Evolutionary conservation across 1,140 invertebrate genomes (phyloP).

Genomic region (Drosophila bocqueti): DNA sequence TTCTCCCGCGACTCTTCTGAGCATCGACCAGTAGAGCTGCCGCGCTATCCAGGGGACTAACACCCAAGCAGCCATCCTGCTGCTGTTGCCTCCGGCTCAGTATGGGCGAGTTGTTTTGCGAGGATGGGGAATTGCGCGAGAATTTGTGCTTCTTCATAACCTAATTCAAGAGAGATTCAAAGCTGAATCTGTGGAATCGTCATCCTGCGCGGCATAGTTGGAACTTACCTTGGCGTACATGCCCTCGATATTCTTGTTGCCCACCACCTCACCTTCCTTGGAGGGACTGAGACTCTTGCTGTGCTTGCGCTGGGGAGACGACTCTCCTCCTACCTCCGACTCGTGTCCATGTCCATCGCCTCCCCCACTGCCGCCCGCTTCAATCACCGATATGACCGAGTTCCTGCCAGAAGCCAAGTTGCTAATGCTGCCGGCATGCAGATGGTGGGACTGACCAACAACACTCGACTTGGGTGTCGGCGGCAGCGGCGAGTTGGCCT

Average conservation of each 20-base stretch:
- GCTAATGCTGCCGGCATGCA: conserved; percentile 71
- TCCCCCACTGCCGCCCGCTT: conserved; percentile 46
- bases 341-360: conserved; percentile 76
- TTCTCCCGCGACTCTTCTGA: conserved; percentile 69
- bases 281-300: conserved; percentile 86
- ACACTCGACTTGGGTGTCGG: conserved; percentile 88
- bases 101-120: conserved; percentile 78
- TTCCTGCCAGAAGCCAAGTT: conserved; percentile 84
- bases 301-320: conserved; percentile 82
- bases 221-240: conserved; percentile 93
- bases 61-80: conserved; percentile 54
- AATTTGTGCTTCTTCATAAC: conserved; percentile 85
- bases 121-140: conserved; percentile 65
- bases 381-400: conserved; percentile 84
- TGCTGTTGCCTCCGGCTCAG: conserved; percentile 82
- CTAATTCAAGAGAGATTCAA: conserved; percentile 30
- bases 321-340: conserved; percentile 54
- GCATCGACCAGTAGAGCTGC: conserved; percentile 78
- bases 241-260: conserved; percentile 90
- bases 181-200: background rate
- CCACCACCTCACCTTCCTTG: conserved; percentile 88
- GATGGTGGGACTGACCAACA: conserved; percentile 54
- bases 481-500: conserved; percentile 93
- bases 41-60: conserved; percentile 70
- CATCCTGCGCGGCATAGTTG: background rate